Evolutionary conservation across 2,888 invertebrate species (phyloP), one percentile per base, ranked within the genome.

Genomic region (Acrocera orbiculus): DNA sequence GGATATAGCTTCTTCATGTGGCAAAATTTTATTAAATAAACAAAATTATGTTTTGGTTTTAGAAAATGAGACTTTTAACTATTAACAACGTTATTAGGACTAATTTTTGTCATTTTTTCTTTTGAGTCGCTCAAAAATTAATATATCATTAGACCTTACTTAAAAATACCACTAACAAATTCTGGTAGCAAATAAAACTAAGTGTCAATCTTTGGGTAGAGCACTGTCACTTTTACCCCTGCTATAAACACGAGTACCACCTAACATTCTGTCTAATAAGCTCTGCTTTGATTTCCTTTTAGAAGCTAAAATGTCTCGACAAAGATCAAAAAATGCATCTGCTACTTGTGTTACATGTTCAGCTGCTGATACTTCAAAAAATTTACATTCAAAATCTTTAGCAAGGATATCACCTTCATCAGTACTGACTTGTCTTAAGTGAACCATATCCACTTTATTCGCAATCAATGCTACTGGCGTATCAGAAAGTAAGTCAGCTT

Each of bases 361-460:
- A 0, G 87, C 85, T 0, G 87, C 87, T 0, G 86, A 77, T 9
- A 87, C 79, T 60, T 89, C 87, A 24, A 76, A 74, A 58, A 87
- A 89, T 51, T 73, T 76, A 57, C 86, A 86, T 51, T 87, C 86
- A 50, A 81, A 79, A 54, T 86, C 83, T 54, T 85, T 80, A 8
- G 86, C 86, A 32, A 89, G 62, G 45, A 80, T 82, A 54, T 85
- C 83, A 20, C 86, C 89, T 61, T 89, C 87, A 49, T 87, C 87
- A 4, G 71, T 69, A 51, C 78, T 82, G 34, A 89, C 83, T 68
- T 86, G 83, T 47, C 87, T 66, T 44, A 89, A 62, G 58, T 89
- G 87, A 41, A 86, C 78, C 82, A 89, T 81, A 51, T 89, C 89
- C 15, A 77, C 79, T 61, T 89, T 89, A 52, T 89, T 89, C 25